Evolutionary conservation across 2,888 invertebrate species (phyloP), one percentile per base, ranked within the genome.

Genomic region (Mesorhabditis spiculigera): DNA sequence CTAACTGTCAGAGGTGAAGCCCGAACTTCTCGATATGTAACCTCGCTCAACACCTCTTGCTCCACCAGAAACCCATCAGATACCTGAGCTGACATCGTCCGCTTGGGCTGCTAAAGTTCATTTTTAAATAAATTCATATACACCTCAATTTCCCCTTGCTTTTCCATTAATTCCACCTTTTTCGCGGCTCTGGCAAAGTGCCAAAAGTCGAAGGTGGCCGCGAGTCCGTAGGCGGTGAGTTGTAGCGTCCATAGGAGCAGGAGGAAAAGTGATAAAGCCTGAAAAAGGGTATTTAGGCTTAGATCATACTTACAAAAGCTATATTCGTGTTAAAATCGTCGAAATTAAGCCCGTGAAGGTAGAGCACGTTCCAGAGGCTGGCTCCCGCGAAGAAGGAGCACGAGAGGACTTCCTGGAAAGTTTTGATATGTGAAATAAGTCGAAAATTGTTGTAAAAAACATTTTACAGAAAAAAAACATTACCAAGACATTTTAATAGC

Each of bases 21-120:
- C 28, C 28, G 28, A 28, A 28, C 28, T 28, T 50, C 58, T 50
- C 58, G 8, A n/a, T 50, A 50, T n/a, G 58, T 50, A 13, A 13
- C 58, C 8, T 50, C 58, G 58, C 10, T 10, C 58, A 50, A 50
- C n/a, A 13, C 58, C n/a, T 50, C 58, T 13, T 13, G 10, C n/a
- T 50, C 58, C 58, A 50, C 58, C 8, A 50, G n/a, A n/a, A 50
- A 50, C 58, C 10, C 58, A 50, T n/a, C 58, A 50, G 58, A 50
- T 10, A 50, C 8, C n/a, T 50, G 58, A 50, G 58, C 58, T 13
- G 58, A 50, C n/a, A 50, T 10, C n/a, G 58, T 13, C 8, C 58
- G 58, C 10, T 13, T 50, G 58, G 58, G 58, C n/a, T 50, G 8
- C 58, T 50, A n/a, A 50, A 50, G 28, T 28, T 28, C 28, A 28